Conservation (phyloP, 2,797 vertebrate genomes). For the Neopelma chrysocephalum region DNA sequence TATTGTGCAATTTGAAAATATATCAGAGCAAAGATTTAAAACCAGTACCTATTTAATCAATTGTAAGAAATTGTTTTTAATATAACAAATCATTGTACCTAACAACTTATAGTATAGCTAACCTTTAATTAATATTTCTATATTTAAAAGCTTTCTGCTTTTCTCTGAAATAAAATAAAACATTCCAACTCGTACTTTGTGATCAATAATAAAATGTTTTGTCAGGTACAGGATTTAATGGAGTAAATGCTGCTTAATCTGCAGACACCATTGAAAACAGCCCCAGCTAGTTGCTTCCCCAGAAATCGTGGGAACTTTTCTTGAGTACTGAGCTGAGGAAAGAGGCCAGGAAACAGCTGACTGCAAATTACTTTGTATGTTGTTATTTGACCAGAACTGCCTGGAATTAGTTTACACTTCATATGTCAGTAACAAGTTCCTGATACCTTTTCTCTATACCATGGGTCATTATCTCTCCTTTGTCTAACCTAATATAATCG, state of each 20-base stretch:
- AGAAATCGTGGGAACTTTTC: background rate
- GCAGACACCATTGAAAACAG: background rate
- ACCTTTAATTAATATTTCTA: background rate
- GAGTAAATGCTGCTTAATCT: background rate
- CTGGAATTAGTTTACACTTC: background rate
- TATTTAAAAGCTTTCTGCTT: background rate
- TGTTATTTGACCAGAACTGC: background rate
- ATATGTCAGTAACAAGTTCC: background rate
- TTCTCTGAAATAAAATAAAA: background rate
- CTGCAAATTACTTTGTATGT: background rate
- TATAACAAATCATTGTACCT: background rate
- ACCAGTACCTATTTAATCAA: background rate
- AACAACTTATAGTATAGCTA: background rate
- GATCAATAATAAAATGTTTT: background rate
- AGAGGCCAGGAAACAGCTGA: background rate
- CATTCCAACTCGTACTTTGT: background rate
- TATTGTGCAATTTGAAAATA: background rate
- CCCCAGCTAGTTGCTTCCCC: background rate
- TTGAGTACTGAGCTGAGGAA: background rate
- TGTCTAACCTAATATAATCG: background rate
- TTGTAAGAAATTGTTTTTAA: background rate
- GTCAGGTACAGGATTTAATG: background rate
- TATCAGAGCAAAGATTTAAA: background rate
- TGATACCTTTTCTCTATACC: background rate
- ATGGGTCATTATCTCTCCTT: background rate